Evolutionary conservation across 1,140 invertebrate genomes (phyloP).

Genomic region (Cydia amplana): DNA sequence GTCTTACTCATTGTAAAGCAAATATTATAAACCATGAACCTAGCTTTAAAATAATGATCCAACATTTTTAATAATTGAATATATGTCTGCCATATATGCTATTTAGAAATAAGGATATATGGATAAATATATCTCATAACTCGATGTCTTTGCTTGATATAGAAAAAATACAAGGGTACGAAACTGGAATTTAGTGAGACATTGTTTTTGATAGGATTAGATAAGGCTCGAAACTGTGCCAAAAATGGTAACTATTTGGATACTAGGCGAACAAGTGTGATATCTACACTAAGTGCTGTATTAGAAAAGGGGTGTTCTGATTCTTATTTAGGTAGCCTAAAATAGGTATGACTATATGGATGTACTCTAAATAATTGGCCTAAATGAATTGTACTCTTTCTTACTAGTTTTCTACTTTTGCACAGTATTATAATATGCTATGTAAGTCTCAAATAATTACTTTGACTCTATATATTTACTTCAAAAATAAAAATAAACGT

Average conservation of each 20-base stretch:
- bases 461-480: neutral
- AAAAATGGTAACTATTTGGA: neutral
- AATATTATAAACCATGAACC: neutral
- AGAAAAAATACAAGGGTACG: conserved; percentile 5
- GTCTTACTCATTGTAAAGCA: neutral
- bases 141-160: neutral
- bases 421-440: conserved; percentile 60
- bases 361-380: conserved; percentile 34
- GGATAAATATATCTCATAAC: neutral
- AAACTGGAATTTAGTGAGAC: neutral
- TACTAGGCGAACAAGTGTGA: conserved; percentile 11
- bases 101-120: neutral
- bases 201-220: neutral
- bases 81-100: neutral
- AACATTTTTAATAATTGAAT: neutral
- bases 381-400: conserved; percentile 33
- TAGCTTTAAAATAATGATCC: neutral
- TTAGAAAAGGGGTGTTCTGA: neutral
- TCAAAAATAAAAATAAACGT: conserved; percentile 25
- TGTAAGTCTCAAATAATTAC: conserved; percentile 29
- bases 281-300: conserved; percentile 14
- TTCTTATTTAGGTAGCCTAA: conserved; percentile 19
- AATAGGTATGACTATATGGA: conserved; percentile 29
- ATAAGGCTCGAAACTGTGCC: conserved; percentile 2
- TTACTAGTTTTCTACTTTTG: conserved; percentile 57